Conservation (phyloP, 2,113 vertebrate genomes). For the Melanostigma gelatinosum region DNA sequence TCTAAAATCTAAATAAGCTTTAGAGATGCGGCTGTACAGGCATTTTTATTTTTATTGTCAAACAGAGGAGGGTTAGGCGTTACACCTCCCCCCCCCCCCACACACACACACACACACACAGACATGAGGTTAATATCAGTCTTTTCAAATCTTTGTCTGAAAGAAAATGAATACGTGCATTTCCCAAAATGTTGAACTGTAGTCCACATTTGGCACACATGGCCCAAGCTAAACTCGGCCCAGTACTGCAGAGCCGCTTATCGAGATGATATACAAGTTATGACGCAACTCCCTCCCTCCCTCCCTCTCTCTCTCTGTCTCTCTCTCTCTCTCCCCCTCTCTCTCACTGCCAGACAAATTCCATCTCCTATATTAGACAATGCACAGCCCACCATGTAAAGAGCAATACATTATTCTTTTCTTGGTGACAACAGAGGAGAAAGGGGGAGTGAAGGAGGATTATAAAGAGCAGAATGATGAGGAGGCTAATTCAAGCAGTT, state of each 20-base stretch:
- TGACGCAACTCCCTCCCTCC: conserved; percentile 39
- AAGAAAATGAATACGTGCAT: not conserved
- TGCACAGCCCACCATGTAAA: conserved; percentile 66
- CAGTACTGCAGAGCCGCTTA: conserved; percentile 62
- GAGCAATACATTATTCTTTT: conserved; percentile 73
- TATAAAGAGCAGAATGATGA: conserved; percentile 66
- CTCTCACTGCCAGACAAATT: conserved; percentile 56
- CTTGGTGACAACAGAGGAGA: conserved; percentile 68
- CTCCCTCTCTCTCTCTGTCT: conserved; percentile 35
- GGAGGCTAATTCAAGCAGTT: conserved; percentile 72
- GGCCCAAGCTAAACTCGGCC: conserved; percentile 53
- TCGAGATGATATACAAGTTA: conserved; percentile 68
- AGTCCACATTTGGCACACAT: conserved; percentile 18
- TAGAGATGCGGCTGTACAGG: not conserved
- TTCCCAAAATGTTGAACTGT: conserved; percentile 2
- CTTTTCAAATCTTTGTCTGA: not conserved
- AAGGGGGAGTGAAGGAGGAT: conserved; percentile 46
- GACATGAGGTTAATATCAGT: not conserved
- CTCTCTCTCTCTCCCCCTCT: conserved; percentile 36
- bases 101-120: too few species aligned
- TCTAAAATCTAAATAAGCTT: not conserved
- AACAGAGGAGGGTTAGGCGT: not conserved
- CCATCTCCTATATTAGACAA: conserved; percentile 75
- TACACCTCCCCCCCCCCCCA: not conserved
- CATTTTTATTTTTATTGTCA: not conserved